Evolutionary conservation across 2,888 invertebrate species (phyloP).

Genomic region (Cryptosula pallasiana): DNA sequence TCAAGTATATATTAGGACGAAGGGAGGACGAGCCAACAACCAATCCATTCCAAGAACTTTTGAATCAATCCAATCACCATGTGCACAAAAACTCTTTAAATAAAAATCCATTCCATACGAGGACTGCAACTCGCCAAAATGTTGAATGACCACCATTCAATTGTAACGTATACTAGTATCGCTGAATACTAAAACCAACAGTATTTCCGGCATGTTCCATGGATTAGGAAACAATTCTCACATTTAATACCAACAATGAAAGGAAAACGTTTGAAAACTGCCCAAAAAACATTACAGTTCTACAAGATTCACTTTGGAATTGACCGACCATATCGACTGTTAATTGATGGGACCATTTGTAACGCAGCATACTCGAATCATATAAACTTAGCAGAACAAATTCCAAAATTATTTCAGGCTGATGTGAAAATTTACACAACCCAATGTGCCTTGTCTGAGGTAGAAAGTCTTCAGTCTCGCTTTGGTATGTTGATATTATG

Average conservation of each 20-base stretch:
- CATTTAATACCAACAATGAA: not conserved
- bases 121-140: too few species aligned
- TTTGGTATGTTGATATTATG: not conserved
- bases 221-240: too few species aligned
- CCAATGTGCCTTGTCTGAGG: conserved; percentile 14
- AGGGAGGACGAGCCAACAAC: too few species aligned
- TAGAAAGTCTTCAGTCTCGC: not conserved
- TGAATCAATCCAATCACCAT: too few species aligned
- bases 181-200: too few species aligned
- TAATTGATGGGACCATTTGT: conserved; percentile 15
- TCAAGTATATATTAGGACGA: too few species aligned
- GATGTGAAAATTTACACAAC: conserved; percentile 12
- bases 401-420: conserved; percentile 22
- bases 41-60: too few species aligned
- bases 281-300: conserved; percentile 11
- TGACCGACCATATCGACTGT: not conserved
- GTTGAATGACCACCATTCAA: too few species aligned
- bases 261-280: conserved; percentile 15
- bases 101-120: too few species aligned
- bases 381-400: conserved; percentile 22
- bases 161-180: too few species aligned
- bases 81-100: too few species aligned
- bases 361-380: conserved; percentile 14
- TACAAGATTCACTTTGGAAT: conserved; percentile 7
- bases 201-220: too few species aligned